Percentiles rank a stretch among this genome's conserved stretches.
These are phyloP conservation scores for Acanthaster planci DNA, from an alignment of 35 echinoderm and acorn worm genomes.

Conservation along the genomic window DNA sequence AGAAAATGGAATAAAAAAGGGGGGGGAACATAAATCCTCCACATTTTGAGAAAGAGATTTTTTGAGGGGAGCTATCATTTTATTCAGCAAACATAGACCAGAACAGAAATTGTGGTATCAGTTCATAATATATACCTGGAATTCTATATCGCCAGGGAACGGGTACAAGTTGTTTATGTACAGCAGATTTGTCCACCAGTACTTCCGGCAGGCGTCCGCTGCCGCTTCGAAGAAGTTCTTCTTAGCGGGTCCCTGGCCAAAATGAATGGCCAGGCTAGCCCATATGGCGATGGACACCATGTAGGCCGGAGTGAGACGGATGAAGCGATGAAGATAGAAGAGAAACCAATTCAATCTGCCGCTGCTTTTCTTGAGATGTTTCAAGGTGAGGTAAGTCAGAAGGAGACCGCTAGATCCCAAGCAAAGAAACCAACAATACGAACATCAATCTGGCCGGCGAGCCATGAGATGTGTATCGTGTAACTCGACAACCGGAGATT, in stretches of 20 bases:
- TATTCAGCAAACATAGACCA: neutral
- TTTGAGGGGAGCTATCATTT: no score
- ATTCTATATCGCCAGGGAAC: constrained; percentile 11
- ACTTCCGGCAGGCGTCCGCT: constrained; percentile 40
- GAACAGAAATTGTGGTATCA: neutral
- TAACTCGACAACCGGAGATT: neutral
- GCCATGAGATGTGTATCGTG: neutral
- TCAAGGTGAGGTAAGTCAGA: constrained; percentile 73
- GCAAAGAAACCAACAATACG: neutral
- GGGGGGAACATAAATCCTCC: no score
- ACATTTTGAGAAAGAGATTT: no score
- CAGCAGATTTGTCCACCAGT: constrained; percentile 91
- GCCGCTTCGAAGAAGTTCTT: neutral
- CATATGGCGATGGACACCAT: constrained; percentile 59
- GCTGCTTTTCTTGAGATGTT: constrained; percentile 45
- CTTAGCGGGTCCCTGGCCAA: constrained; percentile 43
- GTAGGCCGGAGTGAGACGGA: constrained; percentile 81
- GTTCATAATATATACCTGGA: constrained; percentile 10
- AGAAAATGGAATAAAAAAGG: no score
- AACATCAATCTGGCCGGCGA: neutral
- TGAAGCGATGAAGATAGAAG: constrained; percentile 82
- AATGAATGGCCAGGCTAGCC: constrained; percentile 40
- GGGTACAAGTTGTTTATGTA: constrained; percentile 92
- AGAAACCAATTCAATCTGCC: constrained; percentile 74
- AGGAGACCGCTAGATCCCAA: constrained; percentile 63